Base-by-base conservation (phyloP, 30 jellyfish, hydroid and myxozoan species). In the Turritopsis rubra region DNA sequence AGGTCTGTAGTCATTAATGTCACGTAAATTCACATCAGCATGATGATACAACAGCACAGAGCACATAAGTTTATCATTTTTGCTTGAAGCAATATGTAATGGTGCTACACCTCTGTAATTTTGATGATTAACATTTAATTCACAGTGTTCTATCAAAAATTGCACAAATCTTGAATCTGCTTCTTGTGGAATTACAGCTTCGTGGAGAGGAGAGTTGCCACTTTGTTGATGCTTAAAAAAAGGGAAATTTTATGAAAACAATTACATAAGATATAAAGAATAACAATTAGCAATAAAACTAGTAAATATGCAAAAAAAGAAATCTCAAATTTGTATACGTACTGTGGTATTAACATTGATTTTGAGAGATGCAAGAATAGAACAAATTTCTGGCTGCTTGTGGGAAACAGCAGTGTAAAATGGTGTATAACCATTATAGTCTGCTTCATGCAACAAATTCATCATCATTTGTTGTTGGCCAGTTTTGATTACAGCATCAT, bases 141-240 rank as follows among this genome's bases (percentile, higher is more conserved):
- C n/a, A 74, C 82, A 74, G 54, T 26, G 20, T 9, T 74, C 24
- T 26, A 74, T 21, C 24, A 74, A 21, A 74, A 74, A 74, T 21
- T 30, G 65, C n/a, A 74, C 65, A 74, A 74, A 74, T 24, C 9
- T 71, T n/a, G 54, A 21, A 74, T 74, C 82, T 23, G 27, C 41
- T n/a, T 27, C 24, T 9, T 9, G 82, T 74, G 54, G 65, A 74
- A 74, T 26, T 24, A 74, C 65, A n/a, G 82, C 82, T 29, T 74
- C 82, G 0, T 74, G 82, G 24, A 74, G 24, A 24, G 82, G 82
- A n/a, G 82, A 24, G 41, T 74, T 74, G 65, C 82, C 82, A 74
- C 41, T 74, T 74, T 74, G 19, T 29, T n/a, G 28, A 74, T 74
- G 23, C 77, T 68, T 7, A 23, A 68, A 68, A 68, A 7, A 7